Evolutionary conservation across 2,888 invertebrate species (phyloP).

Genomic region (Torymus auratus): DNA sequence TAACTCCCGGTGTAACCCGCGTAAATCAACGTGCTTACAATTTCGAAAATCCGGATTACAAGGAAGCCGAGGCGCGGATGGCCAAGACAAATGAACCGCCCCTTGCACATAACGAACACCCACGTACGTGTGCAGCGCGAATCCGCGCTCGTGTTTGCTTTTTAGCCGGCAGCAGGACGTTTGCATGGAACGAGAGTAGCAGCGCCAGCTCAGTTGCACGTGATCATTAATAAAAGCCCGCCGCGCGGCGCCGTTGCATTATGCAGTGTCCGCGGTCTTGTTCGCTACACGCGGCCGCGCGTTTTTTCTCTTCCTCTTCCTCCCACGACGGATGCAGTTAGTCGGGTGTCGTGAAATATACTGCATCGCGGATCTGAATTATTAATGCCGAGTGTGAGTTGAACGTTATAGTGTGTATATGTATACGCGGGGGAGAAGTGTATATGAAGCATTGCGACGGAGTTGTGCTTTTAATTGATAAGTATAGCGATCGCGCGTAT

Average conservation of each 20-base stretch:
- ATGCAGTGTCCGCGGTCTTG: conserved; percentile 48
- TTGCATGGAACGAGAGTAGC: conserved; percentile 9
- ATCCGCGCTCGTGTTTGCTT: conserved; percentile 37
- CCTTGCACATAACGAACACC: neutral
- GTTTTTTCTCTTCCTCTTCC: neutral
- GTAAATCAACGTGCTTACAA: conserved; percentile 26
- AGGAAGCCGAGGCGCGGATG: neutral
- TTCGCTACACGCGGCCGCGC: conserved; percentile 24
- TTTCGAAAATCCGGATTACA: conserved; percentile 44
- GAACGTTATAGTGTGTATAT: neutral
- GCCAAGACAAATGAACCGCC: conserved; percentile 43
- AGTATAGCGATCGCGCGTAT: too few relatives aligned
- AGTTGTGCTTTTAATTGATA: too few relatives aligned
- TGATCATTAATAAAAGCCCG: conserved; percentile 53
- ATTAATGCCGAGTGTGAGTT: conserved; percentile 13
- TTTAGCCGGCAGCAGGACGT: conserved; percentile 21
- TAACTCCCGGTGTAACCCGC: too few relatives aligned
- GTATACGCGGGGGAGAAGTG: neutral
- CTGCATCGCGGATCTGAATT: conserved; percentile 12
- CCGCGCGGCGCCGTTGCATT: conserved; percentile 39
- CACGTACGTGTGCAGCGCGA: neutral
- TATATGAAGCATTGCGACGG: too few relatives aligned
- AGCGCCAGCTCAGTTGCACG: conserved; percentile 14
- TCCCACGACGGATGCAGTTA: neutral
- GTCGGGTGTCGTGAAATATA: conserved; percentile 21